phyloP scores from a whole-genome alignment of 2,113 vertebrate genomes.

The Aspidoscelis tigris region DNA sequence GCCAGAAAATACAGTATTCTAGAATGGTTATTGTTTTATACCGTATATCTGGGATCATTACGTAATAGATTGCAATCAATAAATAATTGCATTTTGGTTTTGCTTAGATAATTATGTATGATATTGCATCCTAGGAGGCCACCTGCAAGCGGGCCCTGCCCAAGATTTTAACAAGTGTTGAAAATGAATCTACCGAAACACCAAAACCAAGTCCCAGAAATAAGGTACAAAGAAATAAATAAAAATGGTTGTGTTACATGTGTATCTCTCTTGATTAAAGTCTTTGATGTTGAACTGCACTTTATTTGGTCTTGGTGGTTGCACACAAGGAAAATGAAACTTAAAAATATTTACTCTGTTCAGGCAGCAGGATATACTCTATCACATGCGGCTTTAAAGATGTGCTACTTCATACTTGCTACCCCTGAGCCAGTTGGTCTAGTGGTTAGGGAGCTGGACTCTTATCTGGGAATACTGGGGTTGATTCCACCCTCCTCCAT shows the following conservation, averaged over 20 bases:
- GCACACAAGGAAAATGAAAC: too few species aligned
- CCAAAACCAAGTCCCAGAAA: conserved; percentile 43
- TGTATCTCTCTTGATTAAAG: not conserved
- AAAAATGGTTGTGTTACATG: conserved; percentile 11
- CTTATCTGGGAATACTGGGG: too few species aligned
- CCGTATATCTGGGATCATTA: too few species aligned
- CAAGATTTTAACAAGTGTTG: not conserved
- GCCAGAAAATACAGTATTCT: too few species aligned
- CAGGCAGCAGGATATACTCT: too few species aligned
- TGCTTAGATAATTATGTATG: not conserved
- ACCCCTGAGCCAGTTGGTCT: not conserved
- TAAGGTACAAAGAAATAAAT: not conserved
- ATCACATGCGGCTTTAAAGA: too few species aligned
- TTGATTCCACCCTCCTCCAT: too few species aligned
- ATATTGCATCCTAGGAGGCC: conserved; percentile 21
- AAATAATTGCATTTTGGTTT: not conserved
- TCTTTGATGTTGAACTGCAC: not conserved
- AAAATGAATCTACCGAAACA: conserved; percentile 29
- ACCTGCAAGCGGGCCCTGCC: conserved; percentile 20
- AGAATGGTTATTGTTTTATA: too few species aligned
- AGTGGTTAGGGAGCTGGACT: too few species aligned
- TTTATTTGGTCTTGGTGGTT: not conserved
- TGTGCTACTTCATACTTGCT: too few species aligned
- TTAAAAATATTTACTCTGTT: too few species aligned
- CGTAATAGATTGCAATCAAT: too few species aligned